Evolutionary conservation across 2,888 invertebrate species (phyloP).

Genomic region (Tipula helvola): DNA sequence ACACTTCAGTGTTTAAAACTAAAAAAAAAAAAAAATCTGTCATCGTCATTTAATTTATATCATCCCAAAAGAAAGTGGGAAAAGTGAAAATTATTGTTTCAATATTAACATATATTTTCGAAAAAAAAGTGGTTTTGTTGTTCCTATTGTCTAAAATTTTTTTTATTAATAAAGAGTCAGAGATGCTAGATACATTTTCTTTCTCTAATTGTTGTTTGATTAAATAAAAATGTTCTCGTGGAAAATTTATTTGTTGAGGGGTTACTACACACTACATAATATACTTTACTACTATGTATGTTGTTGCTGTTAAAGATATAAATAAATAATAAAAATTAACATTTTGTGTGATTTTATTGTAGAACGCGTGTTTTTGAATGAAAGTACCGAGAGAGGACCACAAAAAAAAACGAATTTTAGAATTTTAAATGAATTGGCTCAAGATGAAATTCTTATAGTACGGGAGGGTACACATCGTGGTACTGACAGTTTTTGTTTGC

Average conservation of each 20-base stretch:
- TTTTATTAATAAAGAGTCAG: neutral
- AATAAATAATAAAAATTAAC: neutral
- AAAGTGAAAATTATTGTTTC: neutral
- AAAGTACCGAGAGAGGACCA: neutral
- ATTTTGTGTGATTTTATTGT: neutral
- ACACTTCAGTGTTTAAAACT: neutral
- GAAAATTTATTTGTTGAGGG: neutral
- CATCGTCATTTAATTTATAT: slow-evolving; percentile 8
- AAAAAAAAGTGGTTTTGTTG: neutral
- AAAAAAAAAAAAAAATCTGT: neutral
- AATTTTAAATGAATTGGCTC: neutral
- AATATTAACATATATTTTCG: neutral
- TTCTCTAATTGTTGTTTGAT: neutral
- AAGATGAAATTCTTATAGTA: neutral
- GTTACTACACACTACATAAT: too few relatives aligned
- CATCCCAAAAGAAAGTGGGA: neutral
- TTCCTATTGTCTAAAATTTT: neutral
- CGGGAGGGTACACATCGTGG: neutral
- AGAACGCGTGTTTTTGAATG: neutral
- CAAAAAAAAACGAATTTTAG: neutral
- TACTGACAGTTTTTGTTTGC: neutral
- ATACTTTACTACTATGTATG: neutral
- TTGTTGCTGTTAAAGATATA: neutral
- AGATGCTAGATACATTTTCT: neutral
- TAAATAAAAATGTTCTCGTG: neutral